These are phyloP conservation scores for Decapterus maruadsi DNA, from an alignment of 2,797 vertebrate genomes.

Conservation along the genomic window DNA sequence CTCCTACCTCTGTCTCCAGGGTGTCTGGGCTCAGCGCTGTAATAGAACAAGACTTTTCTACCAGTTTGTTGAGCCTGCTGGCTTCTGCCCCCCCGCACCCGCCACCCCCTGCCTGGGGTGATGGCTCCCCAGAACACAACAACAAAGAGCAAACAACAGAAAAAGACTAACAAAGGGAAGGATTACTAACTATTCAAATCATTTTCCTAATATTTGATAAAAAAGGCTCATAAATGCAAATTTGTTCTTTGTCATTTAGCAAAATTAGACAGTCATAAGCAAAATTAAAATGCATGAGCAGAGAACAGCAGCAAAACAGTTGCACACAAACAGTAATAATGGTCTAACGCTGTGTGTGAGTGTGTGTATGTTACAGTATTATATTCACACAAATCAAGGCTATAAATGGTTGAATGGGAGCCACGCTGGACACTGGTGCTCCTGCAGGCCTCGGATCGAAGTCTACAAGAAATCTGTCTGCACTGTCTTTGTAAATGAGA, in stretches of 20 bases:
- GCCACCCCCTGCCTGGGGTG: slow-evolving; percentile 16
- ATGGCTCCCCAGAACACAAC: slow-evolving; percentile 42
- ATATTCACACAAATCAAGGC: slow-evolving; percentile 12
- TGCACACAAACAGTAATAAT: slow-evolving; percentile 1
- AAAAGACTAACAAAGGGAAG: slow-evolving; percentile 10
- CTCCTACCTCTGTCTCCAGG: slow-evolving; percentile 66
- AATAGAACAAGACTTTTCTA: slow-evolving; percentile 59
- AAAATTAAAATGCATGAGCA: background rate
- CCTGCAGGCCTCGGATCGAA: slow-evolving; percentile 48
- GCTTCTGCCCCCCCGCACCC: slow-evolving; percentile 10
- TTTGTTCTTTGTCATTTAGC: background rate
- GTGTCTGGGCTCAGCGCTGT: slow-evolving; percentile 60
- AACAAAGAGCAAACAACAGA: slow-evolving; percentile 47
- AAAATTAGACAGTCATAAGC: background rate
- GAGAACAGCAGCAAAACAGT: slow-evolving; percentile 9
- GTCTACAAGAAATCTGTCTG: slow-evolving; percentile 24
- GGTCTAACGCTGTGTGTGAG: background rate
- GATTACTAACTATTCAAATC: slow-evolving; percentile 7
- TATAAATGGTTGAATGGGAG: slow-evolving; percentile 10
- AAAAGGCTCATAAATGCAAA: slow-evolving; percentile 1
- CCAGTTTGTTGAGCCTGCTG: slow-evolving; percentile 63
- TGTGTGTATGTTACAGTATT: slow-evolving; percentile 9
- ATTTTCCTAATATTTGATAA: background rate
- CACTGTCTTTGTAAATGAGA: slow-evolving; percentile 40
- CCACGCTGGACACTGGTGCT: background rate